Evolutionary conservation across 2,797 vertebrate genomes (phyloP).

Genomic region (Pristis pectinata): DNA sequence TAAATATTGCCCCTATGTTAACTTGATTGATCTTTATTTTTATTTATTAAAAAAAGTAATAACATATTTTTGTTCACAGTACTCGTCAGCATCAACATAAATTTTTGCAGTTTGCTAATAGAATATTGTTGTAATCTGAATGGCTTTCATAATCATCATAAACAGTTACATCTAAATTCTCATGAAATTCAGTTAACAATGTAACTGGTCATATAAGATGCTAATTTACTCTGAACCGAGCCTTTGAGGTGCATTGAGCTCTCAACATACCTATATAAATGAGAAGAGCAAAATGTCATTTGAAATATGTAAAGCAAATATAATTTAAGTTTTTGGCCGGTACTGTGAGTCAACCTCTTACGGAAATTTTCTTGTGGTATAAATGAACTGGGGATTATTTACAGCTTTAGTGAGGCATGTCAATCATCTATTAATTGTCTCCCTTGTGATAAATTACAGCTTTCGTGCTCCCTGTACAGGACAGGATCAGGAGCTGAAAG

Average conservation of each 20-base stretch:
- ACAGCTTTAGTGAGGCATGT: neutral
- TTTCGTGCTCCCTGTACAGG: neutral
- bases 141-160: neutral
- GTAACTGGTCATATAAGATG: neutral
- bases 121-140: neutral
- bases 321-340: neutral
- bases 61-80: neutral
- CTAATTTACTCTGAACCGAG: neutral
- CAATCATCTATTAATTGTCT: neutral
- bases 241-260: neutral
- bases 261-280: neutral
- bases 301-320: neutral
- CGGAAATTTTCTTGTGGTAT: neutral
- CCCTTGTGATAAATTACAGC: neutral
- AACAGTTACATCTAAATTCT: neutral
- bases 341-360: neutral
- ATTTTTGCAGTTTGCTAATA: neutral
- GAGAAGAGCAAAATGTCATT: neutral
- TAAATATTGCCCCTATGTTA: neutral
- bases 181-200: neutral
- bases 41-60: neutral
- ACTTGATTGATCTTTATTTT: neutral
- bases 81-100: neutral
- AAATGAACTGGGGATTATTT: neutral
- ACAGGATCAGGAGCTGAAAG: neutral